A percentile compares a stretch with the other conserved stretches of the same genome.
phyloP scores from a whole-genome alignment of 2,113 vertebrate species.

The Tachycineta bicolor region DNA sequence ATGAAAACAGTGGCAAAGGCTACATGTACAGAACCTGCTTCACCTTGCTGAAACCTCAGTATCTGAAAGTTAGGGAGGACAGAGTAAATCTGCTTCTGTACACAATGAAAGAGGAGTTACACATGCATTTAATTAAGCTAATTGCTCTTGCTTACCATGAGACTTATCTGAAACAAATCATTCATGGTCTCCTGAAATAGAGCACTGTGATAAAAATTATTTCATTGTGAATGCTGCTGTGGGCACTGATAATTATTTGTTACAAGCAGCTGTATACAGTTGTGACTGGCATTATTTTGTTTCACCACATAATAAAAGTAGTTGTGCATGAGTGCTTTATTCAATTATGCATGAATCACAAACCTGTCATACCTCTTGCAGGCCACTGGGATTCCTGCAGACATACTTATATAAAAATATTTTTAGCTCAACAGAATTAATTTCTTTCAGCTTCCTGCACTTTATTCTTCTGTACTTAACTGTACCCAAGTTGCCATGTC shows the following conservation, averaged over 20 bases:
- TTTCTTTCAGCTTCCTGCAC: background rate
- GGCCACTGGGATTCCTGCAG: constrained; percentile 21
- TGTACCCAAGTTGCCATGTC: background rate
- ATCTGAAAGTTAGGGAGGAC: background rate
- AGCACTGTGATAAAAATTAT: background rate
- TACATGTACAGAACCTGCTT: background rate
- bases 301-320: constrained; percentile 2
- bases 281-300: constrained; percentile 11
- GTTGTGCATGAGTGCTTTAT: constrained; percentile 24
- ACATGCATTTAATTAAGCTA: background rate
- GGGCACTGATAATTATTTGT: background rate
- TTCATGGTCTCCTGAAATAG: background rate
- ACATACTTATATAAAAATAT: background rate
- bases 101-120: background rate
- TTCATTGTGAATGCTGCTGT: background rate
- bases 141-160: background rate
- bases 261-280: background rate
- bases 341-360: constrained; percentile 35
- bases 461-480: background rate
- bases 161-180: background rate
- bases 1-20: background rate
- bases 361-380: constrained; percentile 21
- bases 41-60: background rate
- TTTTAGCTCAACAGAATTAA: constrained; percentile 3
- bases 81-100: background rate